phyloP scores from a whole-genome alignment of 2,888 invertebrate genomes.

The Linyphia triangularis region DNA sequence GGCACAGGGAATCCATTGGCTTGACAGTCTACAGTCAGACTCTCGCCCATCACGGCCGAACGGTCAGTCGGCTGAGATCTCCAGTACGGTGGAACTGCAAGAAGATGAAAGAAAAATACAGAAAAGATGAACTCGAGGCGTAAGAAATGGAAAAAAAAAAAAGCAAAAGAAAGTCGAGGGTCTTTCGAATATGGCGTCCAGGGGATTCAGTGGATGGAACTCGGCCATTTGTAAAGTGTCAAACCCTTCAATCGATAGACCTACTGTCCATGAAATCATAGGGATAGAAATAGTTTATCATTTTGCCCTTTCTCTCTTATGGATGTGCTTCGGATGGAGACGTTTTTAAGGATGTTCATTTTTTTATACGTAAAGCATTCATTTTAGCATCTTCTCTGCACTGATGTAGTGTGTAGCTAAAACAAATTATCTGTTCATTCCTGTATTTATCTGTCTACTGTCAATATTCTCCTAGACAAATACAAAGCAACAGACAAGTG shows the following conservation, averaged over 20 bases:
- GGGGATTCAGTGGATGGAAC: conserved; percentile 48
- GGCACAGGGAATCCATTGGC: conserved; percentile 79
- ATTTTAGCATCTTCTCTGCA: neutral
- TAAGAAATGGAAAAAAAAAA: conserved; percentile 44
- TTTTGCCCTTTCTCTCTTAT: conserved; percentile 9
- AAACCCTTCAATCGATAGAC: conserved; percentile 59
- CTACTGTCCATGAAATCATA: conserved; percentile 60
- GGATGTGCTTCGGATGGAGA: conserved; percentile 24
- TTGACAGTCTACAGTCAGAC: conserved; percentile 77
- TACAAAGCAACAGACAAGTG: no score
- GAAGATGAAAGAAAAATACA: neutral
- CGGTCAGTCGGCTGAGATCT: conserved; percentile 79
- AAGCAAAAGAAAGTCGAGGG: conserved; percentile 44
- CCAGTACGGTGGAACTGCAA: conserved; percentile 80
- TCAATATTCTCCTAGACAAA: no score
- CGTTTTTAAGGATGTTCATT: conserved; percentile 13
- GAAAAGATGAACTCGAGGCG: conserved; percentile 39
- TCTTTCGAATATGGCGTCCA: conserved; percentile 38
- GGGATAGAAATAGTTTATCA: conserved; percentile 49
- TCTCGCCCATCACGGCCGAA: conserved; percentile 79
- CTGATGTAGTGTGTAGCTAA: no score
- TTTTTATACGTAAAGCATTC: conserved; percentile 12
- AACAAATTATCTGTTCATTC: no score
- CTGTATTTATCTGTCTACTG: no score
- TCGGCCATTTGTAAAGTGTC: conserved; percentile 70